Percentiles rank a stretch among this genome's conserved stretches.
Evolutionary conservation across 2,113 vertebrate species (phyloP).

Genomic region (Potamarius usumacintae): DNA sequence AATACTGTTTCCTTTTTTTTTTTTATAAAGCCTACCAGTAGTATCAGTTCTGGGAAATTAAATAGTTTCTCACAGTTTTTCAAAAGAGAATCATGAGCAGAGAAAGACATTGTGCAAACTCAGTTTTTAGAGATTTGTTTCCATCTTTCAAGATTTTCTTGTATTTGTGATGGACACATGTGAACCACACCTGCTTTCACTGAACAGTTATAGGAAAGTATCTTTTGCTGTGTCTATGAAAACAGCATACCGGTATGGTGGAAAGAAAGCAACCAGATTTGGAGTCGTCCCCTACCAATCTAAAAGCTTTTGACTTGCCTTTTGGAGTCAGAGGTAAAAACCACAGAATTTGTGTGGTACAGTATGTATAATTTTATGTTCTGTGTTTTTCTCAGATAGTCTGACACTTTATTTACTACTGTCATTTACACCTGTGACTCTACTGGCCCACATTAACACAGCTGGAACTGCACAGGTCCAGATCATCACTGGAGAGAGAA

Average conservation of each 20-base stretch:
- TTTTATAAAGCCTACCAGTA: no score
- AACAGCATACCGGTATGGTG: background rate
- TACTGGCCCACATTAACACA: background rate
- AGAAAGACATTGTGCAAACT: no score
- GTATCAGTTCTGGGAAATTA: no score
- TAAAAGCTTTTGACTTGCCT: background rate
- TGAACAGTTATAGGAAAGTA: background rate
- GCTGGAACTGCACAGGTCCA: background rate
- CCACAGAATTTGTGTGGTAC: no score
- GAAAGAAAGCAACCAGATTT: background rate
- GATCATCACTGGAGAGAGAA: background rate
- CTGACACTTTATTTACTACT: no score
- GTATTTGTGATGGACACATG: background rate
- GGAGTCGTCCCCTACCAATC: background rate
- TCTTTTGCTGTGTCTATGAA: background rate
- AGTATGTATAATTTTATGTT: no score
- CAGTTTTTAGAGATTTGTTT: no score
- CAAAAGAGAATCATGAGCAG: no score
- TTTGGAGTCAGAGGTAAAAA: background rate
- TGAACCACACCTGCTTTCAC: background rate
- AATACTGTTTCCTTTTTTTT: no score
- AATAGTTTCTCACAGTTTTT: no score
- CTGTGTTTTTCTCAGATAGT: no score
- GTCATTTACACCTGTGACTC: background rate
- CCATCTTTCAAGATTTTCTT: no score